Base-by-base conservation (phyloP, 2,888 invertebrate species). In the Euzetes globulus region DNA sequence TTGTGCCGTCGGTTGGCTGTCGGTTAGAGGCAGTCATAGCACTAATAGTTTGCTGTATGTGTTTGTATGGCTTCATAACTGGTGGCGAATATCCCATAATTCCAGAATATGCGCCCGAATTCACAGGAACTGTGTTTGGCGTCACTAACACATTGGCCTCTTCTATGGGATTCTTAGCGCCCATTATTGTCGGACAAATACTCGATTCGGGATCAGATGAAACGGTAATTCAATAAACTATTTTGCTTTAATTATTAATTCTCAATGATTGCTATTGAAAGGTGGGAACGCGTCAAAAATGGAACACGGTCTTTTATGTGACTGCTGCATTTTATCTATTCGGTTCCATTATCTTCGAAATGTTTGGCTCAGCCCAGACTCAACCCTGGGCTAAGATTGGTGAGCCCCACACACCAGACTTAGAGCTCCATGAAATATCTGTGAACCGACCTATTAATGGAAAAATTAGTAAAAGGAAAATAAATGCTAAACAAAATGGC, bases 1-100 rank as follows among this genome's bases (percentile, higher is more conserved):
- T 76, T 3, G 27, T 72, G 9, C 55, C 74, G 7, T 63, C 41
- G 13, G n/a, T 47, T n/a, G 29, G 58, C 15, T 19, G 52, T 47
- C n/a, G 71, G 27, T 1, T 27, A 11, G 47, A 25, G 11, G 41
- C 63, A 17, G 63, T 72, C 5, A 45, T 74, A 1, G 29, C 13
- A 45, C 9, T 76, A 19, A 33, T 76, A 4, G 41, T 76, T 15
- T 9, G n/a, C 0, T 29, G 33, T n/a, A 71, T 76, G 71, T 72
- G 71, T 41, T 60, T 29, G 11, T 71, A 65, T 37, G 76, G 76
- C 2, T 72, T 74, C 27, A 22, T 60, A 11, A 74, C 63, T 33
- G 76, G 76, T n/a, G 76, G 76, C 41, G 74, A 76, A 33, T 71
- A 52, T 13, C 76, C 74, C 9, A 74, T 76, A 11, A 45, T 71